Evolutionary conservation across 2,797 vertebrate genomes (phyloP), one percentile per base, ranked within the genome.

Genomic region (Discoglossus pictus): DNA sequence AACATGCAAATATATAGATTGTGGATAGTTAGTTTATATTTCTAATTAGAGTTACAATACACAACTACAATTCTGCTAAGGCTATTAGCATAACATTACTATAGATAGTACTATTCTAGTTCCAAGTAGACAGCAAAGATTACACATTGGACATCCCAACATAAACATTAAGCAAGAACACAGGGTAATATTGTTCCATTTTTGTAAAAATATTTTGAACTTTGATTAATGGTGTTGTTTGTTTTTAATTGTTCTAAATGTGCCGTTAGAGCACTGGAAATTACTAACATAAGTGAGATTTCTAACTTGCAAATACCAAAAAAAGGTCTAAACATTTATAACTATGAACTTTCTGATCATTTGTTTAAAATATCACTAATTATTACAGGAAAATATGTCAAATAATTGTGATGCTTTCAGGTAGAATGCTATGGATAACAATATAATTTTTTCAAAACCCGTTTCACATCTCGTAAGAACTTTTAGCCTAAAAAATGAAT

Each of bases 371-470:
- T 13, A 23, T 12, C 8, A 21, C 10, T 11, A 11, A 21, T 46
- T 21, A 31, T 31, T 31, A 4, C 4, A 31, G 27, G 27, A 4
- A 8, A 8, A 31, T 31, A 31, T 4, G 27, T 31, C 4, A 31
- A 31, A 31, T 31, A 31, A 4, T 85, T 86, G 79, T 75, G 81
- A 64, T 50, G 27, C 80, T 82, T 89, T 89, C 89, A 88, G 87
- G 88, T 82, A 85, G 79, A 86, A 84, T 50, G 60, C 68, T 78
- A 75, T 81, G 73, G 18, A 21, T 82, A 83, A 87, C 80, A 87
- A 80, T 80, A 77, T 84, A 83, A 77, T 82, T 44, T 11, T 50
- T 23, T 79, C 72, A 83, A 81, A 73, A 71, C 74, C 78, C 73
- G 67, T 75, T 77, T 74, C 74, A 65, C 75, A 72, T 81, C 63